These are phyloP conservation scores for Callosobruchus maculatus DNA, from an alignment of 2,888 invertebrate species.

Conservation along the genomic window DNA sequence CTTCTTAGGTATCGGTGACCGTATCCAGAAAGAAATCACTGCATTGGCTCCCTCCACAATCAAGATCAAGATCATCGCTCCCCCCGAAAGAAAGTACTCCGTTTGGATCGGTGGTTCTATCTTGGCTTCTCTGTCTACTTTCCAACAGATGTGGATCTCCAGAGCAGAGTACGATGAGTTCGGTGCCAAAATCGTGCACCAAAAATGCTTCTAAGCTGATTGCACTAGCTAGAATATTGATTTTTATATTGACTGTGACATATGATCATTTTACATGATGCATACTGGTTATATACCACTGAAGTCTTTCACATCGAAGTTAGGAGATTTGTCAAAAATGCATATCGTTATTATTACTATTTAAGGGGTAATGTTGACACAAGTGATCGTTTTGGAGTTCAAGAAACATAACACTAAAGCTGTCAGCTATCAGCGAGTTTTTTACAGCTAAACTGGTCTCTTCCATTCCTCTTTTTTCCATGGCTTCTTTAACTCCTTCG, in stretches of 20 bases:
- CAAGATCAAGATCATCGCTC: slow-evolving; percentile 93
- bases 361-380: no score
- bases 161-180: slow-evolving; percentile 97
- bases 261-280: neutral
- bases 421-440: no score
- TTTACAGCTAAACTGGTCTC: no score
- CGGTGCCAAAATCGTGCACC: slow-evolving; percentile 92
- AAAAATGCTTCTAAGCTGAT: slow-evolving; percentile 84
- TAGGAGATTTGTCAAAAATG: no score
- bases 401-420: no score
- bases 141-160: slow-evolving; percentile 95
- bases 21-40: slow-evolving; percentile 97
- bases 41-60: slow-evolving; percentile 85
- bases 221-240: neutral
- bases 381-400: no score
- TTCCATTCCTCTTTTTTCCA: no score
- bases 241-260: neutral
- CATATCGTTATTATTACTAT: no score
- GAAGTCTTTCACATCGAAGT: neutral
- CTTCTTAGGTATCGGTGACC: slow-evolving; percentile 83
- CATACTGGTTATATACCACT: neutral
- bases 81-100: slow-evolving; percentile 95
- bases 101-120: slow-evolving; percentile 99
- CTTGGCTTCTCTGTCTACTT: slow-evolving; percentile 84
- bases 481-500: no score